A percentile compares a stretch with the other conserved stretches of the same genome.
These are phyloP conservation scores for Danio kyathit DNA, from an alignment of 2,797 vertebrate genomes.

Conservation along the genomic window DNA sequence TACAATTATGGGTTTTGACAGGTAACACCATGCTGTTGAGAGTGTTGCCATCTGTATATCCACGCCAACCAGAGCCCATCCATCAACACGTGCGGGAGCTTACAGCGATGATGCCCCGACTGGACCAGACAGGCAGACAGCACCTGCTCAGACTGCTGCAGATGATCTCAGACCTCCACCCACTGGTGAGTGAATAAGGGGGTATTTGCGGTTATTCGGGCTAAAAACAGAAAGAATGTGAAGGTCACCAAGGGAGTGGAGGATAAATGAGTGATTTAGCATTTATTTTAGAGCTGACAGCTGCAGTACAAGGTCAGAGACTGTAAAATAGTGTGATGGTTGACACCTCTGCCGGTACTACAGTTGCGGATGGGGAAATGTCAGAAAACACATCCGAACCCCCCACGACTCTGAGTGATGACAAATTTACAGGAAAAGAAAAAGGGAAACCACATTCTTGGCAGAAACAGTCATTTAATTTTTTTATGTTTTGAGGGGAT, in stretches of 20 bases:
- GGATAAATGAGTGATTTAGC: conserved; percentile 24
- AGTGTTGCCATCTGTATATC: conserved; percentile 90
- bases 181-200: conserved; percentile 78
- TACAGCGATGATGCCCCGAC: conserved; percentile 80
- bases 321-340: background rate
- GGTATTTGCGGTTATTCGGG: conserved; percentile 30
- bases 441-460: conserved; percentile 4
- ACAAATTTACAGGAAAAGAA: conserved; percentile 34
- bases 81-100: conserved; percentile 81
- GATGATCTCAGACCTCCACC: conserved; percentile 84
- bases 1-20: conserved; percentile 64
- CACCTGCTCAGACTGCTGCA: conserved; percentile 90
- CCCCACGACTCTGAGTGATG: background rate
- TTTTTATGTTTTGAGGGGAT: background rate
- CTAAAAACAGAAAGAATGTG: conserved; percentile 22
- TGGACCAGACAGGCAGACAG: conserved; percentile 86
- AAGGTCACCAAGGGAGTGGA: conserved; percentile 23
- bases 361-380: conserved; percentile 27
- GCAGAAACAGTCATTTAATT: conserved; percentile 3
- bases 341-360: conserved; percentile 21
- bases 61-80: conserved; percentile 83
- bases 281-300: conserved; percentile 21
- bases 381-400: conserved; percentile 36
- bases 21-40: conserved; percentile 91
- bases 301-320: conserved; percentile 25